Evolutionary conservation across 2,888 invertebrate genomes (phyloP), one percentile per base, ranked within the genome.

Genomic region (Mythimna pallens): DNA sequence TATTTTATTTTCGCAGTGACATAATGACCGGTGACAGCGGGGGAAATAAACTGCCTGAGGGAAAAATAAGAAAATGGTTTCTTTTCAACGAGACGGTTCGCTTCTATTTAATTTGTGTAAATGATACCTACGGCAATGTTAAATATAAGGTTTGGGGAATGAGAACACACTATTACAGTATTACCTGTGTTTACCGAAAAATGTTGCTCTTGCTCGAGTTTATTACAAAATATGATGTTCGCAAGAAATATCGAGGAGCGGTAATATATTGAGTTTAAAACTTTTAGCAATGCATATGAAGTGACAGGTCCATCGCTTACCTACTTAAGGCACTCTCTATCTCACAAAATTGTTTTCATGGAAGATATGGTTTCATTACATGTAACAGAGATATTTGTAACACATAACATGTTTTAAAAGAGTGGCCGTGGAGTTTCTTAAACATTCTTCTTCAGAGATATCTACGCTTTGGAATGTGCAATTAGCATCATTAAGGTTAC

Each of bases 1-100:
- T 87, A 89, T 89, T 89, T 89, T 88, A 89, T 88, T 89, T 91
- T 89, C 86, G 80, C 87, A 86, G 86, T 90, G 92, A 91, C 91
- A 91, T 92, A 92, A 93, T 92, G 92, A 92, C 91, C 92, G 91
- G 89, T 92, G 93, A 92, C 92, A 92, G 90, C 89, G 86, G 86
- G 85, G 89, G 87, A 92, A 91, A 92, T 90, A 92, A 91, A 90
- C 92, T 90, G 92, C 91, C 91, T 89, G 86, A 85, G 89, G 90
- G 88, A 88, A 89, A 88, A 91, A 91, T 90, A 91, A 91, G 90
- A 92, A 91, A 92, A 90, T 88, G 91, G 88, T 88, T 90, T 87
- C 88, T 88, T 91, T 92, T 91, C 87, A 89, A 80, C 85, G 87
- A 88, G 83, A 89, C 82, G 87, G 87, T 89, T 90, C 89, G 89